Evolutionary conservation across 2,797 vertebrate species (phyloP).

Genomic region (Ctenochaetus hawaiiensis): DNA sequence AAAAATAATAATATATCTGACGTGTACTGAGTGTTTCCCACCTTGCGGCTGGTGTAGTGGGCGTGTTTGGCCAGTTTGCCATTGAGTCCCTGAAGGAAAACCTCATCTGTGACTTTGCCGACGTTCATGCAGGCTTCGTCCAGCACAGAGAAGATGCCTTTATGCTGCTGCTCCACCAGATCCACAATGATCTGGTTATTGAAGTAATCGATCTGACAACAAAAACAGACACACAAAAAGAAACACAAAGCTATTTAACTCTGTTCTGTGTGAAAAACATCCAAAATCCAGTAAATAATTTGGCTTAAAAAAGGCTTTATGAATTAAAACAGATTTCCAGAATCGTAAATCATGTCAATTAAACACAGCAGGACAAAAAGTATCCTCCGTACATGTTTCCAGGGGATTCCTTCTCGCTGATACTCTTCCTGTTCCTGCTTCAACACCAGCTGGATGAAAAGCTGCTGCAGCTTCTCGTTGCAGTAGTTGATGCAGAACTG

Average conservation of each 20-base stretch:
- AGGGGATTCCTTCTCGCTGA: conserved; percentile 97
- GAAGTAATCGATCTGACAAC: conserved; percentile 94
- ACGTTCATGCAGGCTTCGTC: conserved; percentile 99
- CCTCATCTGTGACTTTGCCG: conserved; percentile 95
- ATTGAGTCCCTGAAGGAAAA: conserved; percentile 97
- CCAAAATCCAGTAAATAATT: too few relatives aligned
- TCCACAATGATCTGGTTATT: conserved; percentile 99
- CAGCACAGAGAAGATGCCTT: conserved; percentile 95
- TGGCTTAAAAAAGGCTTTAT: too few relatives aligned
- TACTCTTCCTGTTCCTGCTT: conserved; percentile 99
- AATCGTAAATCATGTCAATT: too few relatives aligned
- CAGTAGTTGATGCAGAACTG: conserved; percentile 99
- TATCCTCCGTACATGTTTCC: conserved; percentile 92
- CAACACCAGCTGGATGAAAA: conserved; percentile 98
- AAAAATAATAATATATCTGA: not conserved
- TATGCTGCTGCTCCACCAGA: conserved; percentile 97
- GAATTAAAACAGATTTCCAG: too few relatives aligned
- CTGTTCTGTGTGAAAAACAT: too few relatives aligned
- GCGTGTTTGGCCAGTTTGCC: conserved; percentile 93
- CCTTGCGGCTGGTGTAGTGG: conserved; percentile 98
- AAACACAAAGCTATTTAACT: too few relatives aligned
- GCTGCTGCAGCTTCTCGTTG: conserved; percentile 97
- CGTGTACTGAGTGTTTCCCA: conserved; percentile 60
- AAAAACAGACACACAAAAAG: not conserved
- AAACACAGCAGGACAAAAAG: not conserved